A percentile compares a stretch with the other conserved stretches of the same genome.
Conservation (phyloP, 2,888 invertebrate species). For the Tricholauxania praeusta region DNA sequence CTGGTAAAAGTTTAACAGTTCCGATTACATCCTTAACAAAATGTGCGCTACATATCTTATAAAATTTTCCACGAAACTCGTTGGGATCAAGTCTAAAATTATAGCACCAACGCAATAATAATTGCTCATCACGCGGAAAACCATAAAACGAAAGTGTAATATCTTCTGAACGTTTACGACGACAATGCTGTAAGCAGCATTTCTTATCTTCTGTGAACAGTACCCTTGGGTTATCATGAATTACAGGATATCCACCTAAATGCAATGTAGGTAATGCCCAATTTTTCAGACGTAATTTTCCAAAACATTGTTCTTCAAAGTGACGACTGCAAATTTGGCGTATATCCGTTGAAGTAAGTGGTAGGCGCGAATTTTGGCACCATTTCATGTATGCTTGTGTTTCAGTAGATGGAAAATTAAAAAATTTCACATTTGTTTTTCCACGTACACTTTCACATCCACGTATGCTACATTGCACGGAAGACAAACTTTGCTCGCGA, state of each 20-base stretch:
- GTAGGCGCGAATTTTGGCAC: conserved; percentile 62
- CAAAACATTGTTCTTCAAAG: conserved; percentile 63
- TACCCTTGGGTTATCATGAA: conserved; percentile 60
- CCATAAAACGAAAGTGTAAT: conserved; percentile 62
- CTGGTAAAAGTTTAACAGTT: conserved; percentile 59
- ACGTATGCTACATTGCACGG: conserved; percentile 63
- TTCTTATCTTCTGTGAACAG: conserved; percentile 62
- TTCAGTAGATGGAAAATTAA: conserved; percentile 59
- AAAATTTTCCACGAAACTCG: conserved; percentile 62
- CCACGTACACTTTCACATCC: conserved; percentile 60
- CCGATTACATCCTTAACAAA: conserved; percentile 63
- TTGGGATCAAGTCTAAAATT: conserved; percentile 60
- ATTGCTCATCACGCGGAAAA: conserved; percentile 59
- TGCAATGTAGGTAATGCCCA: conserved; percentile 63
- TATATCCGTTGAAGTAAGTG: conserved; percentile 61
- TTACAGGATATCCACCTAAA: conserved; percentile 60
- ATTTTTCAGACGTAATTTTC: conserved; percentile 61
- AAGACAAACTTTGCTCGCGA: conserved; percentile 55
- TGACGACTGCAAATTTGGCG: conserved; percentile 62
- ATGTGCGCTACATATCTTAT: conserved; percentile 63
- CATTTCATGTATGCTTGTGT: conserved; percentile 61
- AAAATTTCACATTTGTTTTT: conserved; percentile 62
- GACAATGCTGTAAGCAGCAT: conserved; percentile 60
- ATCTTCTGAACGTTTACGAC: conserved; percentile 61
- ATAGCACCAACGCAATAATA: conserved; percentile 61